A percentile compares a stretch with the other conserved stretches of the same genome.
These are phyloP conservation scores for Drosophila repletoides DNA, from an alignment of 1,140 invertebrate genomes.

Conservation along the genomic window DNA sequence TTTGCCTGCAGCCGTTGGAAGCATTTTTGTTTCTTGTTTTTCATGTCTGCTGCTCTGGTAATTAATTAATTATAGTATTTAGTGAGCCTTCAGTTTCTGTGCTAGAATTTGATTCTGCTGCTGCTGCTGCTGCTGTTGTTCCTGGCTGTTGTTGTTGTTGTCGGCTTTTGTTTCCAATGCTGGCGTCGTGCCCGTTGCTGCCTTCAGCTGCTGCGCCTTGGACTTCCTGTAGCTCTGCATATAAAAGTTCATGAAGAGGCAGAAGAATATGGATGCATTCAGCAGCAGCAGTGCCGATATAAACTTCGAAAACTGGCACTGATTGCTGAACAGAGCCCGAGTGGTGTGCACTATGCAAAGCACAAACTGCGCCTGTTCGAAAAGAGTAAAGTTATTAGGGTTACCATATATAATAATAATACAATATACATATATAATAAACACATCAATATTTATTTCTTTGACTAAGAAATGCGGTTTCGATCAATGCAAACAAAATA, in stretches of 20 bases:
- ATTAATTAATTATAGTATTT: constrained; percentile 3
- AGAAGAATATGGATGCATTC: constrained; percentile 95
- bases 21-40: constrained; percentile 23
- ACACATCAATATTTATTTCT: too few species aligned
- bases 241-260: constrained; percentile 96
- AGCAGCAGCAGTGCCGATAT: constrained; percentile 90
- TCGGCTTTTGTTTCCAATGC: constrained; percentile 4
- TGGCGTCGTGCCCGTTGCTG: constrained; percentile 12
- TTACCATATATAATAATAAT: not conserved
- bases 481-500: too few species aligned
- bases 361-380: constrained; percentile 88
- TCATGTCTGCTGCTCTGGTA: not conserved
- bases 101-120: constrained; percentile 20
- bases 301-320: constrained; percentile 89
- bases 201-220: constrained; percentile 50
- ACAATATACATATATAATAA: too few species aligned
- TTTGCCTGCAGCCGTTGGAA: constrained; percentile 48
- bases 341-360: constrained; percentile 89
- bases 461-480: too few species aligned
- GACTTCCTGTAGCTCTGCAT: constrained; percentile 89
- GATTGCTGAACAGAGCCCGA: constrained; percentile 87
- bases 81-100: constrained; percentile 64
- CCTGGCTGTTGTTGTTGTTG: constrained; percentile 23
- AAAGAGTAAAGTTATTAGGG: constrained; percentile 46
- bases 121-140: constrained; percentile 49